Conservation (phyloP, 2,113 vertebrate species). For the Gorilla gorilla region DNA sequence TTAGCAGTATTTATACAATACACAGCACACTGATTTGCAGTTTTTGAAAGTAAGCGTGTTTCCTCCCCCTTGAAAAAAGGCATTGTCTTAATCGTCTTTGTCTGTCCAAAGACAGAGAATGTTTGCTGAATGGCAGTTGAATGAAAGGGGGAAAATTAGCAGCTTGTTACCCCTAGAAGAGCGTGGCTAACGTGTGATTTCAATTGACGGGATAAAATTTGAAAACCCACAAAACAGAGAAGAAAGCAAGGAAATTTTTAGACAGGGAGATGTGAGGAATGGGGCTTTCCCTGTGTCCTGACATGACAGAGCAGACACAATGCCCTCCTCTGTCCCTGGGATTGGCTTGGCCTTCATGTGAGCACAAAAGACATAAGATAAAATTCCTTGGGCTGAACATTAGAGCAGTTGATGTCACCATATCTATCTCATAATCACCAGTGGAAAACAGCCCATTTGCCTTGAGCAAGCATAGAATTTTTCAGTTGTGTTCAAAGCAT, state of each 20-base stretch:
- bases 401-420: neutral
- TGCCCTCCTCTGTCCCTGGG: neutral
- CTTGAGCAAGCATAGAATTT: neutral
- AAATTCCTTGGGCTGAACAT: slow-evolving; percentile 2
- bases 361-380: neutral
- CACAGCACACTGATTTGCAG: neutral
- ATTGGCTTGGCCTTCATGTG: neutral
- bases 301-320: neutral
- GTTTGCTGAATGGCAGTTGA: neutral
- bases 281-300: neutral
- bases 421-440: neutral
- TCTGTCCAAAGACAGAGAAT: neutral
- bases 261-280: neutral
- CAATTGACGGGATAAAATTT: slow-evolving; percentile 5
- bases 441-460: neutral
- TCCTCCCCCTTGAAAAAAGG: neutral
- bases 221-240: neutral
- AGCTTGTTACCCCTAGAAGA: neutral
- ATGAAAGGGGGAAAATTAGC: neutral
- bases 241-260: neutral
- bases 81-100: neutral
- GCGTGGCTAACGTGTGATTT: neutral
- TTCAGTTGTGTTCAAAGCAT: neutral
- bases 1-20: neutral
- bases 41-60: neutral